These are phyloP conservation scores for Mystacornis crossleyi DNA, from an alignment of 2,113 vertebrate species.

Conservation along the genomic window DNA sequence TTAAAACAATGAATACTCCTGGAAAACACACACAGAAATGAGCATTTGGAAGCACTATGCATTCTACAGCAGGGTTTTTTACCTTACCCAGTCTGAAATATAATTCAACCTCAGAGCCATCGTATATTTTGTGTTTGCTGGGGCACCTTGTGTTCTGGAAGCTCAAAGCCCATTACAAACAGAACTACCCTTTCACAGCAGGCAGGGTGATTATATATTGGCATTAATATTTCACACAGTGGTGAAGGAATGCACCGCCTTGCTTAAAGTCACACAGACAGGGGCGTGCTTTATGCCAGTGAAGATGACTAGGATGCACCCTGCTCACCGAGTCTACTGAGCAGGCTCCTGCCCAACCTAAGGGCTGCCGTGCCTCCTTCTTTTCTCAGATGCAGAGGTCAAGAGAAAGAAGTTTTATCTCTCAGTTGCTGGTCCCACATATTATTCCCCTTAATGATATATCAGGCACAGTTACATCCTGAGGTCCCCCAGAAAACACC, in stretches of 20 bases:
- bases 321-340: rapidly evolving
- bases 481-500: background rate
- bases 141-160: background rate
- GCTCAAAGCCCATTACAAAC: background rate
- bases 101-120: background rate
- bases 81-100: background rate
- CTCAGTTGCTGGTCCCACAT: background rate
- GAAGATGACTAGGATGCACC: background rate
- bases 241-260: background rate
- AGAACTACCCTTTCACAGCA: background rate
- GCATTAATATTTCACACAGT: background rate
- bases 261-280: background rate
- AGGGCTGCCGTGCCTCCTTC: background rate
- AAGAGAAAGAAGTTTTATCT: background rate
- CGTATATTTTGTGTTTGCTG: background rate
- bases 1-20: background rate
- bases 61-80: background rate
- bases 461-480: background rate
- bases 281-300: rapidly evolving
- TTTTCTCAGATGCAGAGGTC: background rate
- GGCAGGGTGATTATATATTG: background rate
- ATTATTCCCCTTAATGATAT: background rate
- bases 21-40: background rate
- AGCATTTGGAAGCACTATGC: background rate
- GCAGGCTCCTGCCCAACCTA: background rate